Conservation (phyloP, 2,797 vertebrate genomes). For the Coracias cyanogaster region DNA sequence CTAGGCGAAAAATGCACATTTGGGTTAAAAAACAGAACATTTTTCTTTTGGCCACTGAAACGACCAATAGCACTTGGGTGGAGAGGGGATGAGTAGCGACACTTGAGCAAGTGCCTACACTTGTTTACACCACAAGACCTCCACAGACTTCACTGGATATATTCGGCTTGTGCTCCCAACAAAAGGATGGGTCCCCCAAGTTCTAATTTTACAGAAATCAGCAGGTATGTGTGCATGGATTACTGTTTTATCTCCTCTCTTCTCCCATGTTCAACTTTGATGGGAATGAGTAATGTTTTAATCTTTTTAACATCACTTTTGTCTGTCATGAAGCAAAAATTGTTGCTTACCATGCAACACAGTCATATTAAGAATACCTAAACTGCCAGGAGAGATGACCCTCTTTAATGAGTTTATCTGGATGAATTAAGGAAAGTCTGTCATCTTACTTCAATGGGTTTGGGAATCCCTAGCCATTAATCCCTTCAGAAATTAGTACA, state of each 20-base stretch:
- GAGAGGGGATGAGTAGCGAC: background rate
- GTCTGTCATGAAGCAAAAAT: background rate
- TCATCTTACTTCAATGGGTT: background rate
- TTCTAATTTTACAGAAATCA: background rate
- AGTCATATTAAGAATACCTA: background rate
- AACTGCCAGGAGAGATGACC: background rate
- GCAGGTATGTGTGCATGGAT: background rate
- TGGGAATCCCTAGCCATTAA: background rate
- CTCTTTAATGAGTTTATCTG: background rate
- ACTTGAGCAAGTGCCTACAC: background rate
- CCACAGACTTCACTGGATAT: background rate
- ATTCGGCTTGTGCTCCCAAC: background rate
- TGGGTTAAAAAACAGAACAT: background rate
- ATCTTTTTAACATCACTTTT: background rate
- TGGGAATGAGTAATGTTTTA: background rate
- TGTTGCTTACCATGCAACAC: background rate
- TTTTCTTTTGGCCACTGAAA: background rate
- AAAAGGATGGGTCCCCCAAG: background rate
- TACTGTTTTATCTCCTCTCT: background rate
- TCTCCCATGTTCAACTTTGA: background rate
- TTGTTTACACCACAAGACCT: background rate
- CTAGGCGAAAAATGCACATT: background rate
- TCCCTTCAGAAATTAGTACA: background rate
- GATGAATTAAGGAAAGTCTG: background rate
- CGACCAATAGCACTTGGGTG: background rate